Base-by-base conservation (phyloP, 2,113 vertebrate species). In the Salvelinus namaycush region DNA sequence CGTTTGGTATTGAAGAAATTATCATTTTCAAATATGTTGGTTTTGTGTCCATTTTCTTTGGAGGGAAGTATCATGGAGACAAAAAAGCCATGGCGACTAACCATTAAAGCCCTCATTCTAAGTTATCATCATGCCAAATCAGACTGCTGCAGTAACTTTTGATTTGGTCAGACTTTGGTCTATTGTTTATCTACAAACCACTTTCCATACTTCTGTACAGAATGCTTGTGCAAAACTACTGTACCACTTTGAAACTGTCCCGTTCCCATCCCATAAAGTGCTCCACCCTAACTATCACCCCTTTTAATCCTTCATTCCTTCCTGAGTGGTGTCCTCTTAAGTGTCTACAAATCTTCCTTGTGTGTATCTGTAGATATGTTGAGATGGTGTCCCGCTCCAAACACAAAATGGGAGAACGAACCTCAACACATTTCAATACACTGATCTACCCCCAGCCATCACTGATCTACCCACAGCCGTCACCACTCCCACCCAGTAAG, bases 391-490 rank as follows among this genome's bases (percentile, higher is more conserved):
- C 76, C 82, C 31, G 20, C 80, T 83, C 79, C 29, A 68, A 72
- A 72, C 79, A 89, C 89, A 92, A 90, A 88, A 83, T 75, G 84
- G 83, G 86, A 91, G 86, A 87, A 89, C 88, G 76, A 85, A 84
- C 78, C 84, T 86, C 79, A 75, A 85, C 90, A 93, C 87, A 92
- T 93, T 92, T 92, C 89, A 91, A 89, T 91, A 86, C 87, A 84
- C 39, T 39, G 39, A 39, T 39, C 87, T 86, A 88, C 88, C 89
- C 91, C 89, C 90, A 90, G 87, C 76, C 81, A 86, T 8, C 86
- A 87, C 88, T 87, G 89, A 88, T 81, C 85, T 88, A 91, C 89
- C 83, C 78, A 74, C 91, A 76, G 85, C 89, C 88, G 87, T 84
- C 87, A 83, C 87, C 87, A 88, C 88, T 90, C 91, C 90, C 90